These are phyloP conservation scores for Leiothrix lutea DNA, from an alignment of 2,113 vertebrate genomes.

Conservation along the genomic window DNA sequence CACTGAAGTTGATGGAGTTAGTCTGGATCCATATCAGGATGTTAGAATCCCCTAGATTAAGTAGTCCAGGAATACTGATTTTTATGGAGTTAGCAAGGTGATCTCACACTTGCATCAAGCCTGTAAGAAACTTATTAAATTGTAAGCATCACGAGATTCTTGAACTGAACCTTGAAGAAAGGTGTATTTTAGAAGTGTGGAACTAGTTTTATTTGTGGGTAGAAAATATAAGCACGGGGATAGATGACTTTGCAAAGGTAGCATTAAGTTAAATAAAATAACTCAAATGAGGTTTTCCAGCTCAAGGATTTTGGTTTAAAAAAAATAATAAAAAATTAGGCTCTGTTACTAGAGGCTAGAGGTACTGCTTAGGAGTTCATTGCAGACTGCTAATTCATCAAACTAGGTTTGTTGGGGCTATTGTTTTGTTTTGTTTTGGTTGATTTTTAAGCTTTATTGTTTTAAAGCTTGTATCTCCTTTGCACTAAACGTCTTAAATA, in stretches of 20 bases:
- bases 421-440: not conserved
- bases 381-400: not conserved
- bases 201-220: not conserved
- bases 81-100: not conserved
- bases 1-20: not conserved
- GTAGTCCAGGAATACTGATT: not conserved
- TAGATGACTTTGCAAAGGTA: not conserved
- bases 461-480: not conserved
- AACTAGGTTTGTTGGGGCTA: not conserved
- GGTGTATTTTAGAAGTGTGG: not conserved
- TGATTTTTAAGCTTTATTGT: not conserved
- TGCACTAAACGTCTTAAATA: not conserved
- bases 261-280: conserved; percentile 15
- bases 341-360: not conserved
- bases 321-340: not conserved
- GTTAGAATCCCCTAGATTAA: not conserved
- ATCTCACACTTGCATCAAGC: not conserved
- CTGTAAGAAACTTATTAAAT: not conserved
- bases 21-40: not conserved
- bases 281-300: not conserved
- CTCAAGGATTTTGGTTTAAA: not conserved
- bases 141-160: not conserved
- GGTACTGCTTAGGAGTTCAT: not conserved
- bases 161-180: not conserved
- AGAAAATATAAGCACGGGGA: not conserved